These are phyloP conservation scores for Oceanodroma tethys DNA, from an alignment of 2,113 vertebrate genomes.

Conservation along the genomic window DNA sequence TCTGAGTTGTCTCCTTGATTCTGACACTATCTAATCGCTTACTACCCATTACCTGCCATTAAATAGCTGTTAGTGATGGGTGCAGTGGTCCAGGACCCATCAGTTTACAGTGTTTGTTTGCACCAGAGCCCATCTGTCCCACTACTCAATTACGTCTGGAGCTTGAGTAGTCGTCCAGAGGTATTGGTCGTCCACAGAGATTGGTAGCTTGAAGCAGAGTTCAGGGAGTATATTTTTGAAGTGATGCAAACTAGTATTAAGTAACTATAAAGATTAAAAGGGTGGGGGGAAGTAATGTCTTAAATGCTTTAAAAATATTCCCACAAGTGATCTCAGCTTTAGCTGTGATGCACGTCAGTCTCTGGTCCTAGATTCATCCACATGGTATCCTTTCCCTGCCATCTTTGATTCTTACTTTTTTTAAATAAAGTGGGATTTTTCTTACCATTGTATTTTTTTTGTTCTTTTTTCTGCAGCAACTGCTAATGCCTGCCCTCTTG, in stretches of 20 bases:
- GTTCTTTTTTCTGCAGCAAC: not conserved
- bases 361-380: not conserved
- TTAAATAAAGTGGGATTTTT: not conserved
- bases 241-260: not conserved
- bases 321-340: not conserved
- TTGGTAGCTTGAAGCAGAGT: not conserved
- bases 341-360: fast-evolving
- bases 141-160: not conserved
- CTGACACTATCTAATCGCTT: not conserved
- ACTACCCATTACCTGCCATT: not conserved
- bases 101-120: not conserved
- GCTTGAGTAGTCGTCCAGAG: not conserved
- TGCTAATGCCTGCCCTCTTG: not conserved
- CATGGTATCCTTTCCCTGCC: not conserved
- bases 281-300: fast-evolving
- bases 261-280: not conserved
- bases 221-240: not conserved
- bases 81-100: not conserved
- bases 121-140: not conserved
- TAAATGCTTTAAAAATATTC: not conserved
- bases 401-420: not conserved
- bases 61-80: not conserved
- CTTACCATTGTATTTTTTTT: not conserved
- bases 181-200: not conserved
- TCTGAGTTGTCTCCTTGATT: not conserved